Evolutionary conservation across 2,888 invertebrate species (phyloP), one percentile per base, ranked within the genome.

Genomic region (Agrotis exclamationis): DNA sequence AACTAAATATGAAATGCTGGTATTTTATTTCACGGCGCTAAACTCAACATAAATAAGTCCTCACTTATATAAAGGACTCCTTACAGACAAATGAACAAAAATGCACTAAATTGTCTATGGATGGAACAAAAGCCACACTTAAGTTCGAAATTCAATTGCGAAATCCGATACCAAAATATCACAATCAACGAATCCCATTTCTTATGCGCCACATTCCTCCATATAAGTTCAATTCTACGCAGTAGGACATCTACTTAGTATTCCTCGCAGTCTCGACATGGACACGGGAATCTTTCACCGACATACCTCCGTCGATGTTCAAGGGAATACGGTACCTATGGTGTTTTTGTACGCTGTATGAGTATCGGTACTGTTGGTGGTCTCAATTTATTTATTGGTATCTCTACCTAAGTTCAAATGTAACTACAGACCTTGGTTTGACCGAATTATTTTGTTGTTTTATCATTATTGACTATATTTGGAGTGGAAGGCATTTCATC

Each of bases 241-340:
- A 79, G 79, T 86, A 24, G 79, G 72, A 65, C 85, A 75, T 58
- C 77, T 84, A 70, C 48, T 85, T 85, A 78, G 72, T 84, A 85
- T 85, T 71, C 85, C 53, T 57, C 70, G 63, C 79, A 57, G 28
- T 2, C 16, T 13, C 69, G 70, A 67, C 76, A 51, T 63, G 59
- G 47, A 72, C 59, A 59, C 80, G 64, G 71, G 80, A 76, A 79
- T 86, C 74, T 85, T 79, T 86, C 79, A 67, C 80, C 63, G 63
- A 47, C 69, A 75, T 80, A 70, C 80, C 85, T 73, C 53, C 50
- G 48, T 56, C 53, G 54, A 62, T 65, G 67, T 65, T 67, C 58
- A 50, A 74, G 70, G 76, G 78, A 72, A 74, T 83, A 79, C 54
- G 63, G 71, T 73, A 71, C 50, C n/a, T 51, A 60, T 54, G 62